Conservation (phyloP, 2,797 vertebrate genomes). For the Leuciscus waleckii region DNA sequence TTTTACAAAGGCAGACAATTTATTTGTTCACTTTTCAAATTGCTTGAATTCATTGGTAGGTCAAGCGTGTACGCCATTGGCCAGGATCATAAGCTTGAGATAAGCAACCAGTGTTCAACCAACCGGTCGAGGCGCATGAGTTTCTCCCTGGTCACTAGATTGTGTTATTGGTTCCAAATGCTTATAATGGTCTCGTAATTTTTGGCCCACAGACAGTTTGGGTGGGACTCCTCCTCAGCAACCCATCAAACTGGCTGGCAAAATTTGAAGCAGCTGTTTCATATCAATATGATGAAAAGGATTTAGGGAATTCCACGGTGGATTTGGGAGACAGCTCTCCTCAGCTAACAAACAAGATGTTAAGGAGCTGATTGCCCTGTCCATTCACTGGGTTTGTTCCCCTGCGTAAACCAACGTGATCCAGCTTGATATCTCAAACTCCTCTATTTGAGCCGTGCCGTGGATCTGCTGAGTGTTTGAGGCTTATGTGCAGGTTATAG, state of each 20-base stretch:
- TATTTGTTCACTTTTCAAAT: not conserved
- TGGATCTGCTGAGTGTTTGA: not conserved
- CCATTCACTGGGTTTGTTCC: not conserved
- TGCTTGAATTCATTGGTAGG: not conserved
- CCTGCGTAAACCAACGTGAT: not conserved
- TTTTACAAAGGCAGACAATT: not conserved
- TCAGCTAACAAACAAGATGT: conserved; percentile 4
- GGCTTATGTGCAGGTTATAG: not conserved
- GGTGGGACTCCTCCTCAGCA: conserved; percentile 20
- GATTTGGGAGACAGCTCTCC: conserved; percentile 5
- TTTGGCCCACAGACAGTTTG: not conserved
- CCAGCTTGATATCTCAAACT: not conserved
- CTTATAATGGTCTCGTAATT: not conserved
- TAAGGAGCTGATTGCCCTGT: conserved; percentile 9
- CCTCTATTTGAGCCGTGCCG: not conserved
- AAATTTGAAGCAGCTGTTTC: conserved; percentile 21
- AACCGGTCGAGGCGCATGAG: not conserved
- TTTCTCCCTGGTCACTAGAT: not conserved
- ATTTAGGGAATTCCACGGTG: conserved; percentile 23
- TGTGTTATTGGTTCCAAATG: conserved; percentile 1
- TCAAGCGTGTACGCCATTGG: not conserved
- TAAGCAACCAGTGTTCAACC: not conserved
- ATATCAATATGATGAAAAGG: conserved; percentile 33
- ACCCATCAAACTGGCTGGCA: conserved; percentile 29
- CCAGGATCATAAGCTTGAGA: not conserved